Percentiles rank a stretch among this genome's conserved stretches.
Evolutionary conservation across 2,113 vertebrate genomes (phyloP).

Genomic region (Pteropus alecto): DNA sequence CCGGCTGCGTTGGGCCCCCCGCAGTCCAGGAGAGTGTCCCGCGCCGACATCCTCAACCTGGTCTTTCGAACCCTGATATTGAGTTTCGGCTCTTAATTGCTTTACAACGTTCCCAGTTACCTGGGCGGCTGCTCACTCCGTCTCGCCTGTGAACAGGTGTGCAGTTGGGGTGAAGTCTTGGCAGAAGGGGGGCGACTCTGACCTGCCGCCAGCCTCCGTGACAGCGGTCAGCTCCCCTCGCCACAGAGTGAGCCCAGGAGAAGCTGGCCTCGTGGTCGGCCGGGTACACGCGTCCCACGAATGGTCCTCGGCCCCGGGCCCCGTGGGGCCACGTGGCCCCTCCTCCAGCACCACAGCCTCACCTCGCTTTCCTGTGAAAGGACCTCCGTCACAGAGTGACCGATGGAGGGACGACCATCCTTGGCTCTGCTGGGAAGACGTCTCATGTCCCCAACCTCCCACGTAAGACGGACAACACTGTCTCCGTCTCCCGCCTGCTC

Average conservation of each 20-base stretch:
- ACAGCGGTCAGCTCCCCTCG: background rate
- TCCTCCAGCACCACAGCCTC: background rate
- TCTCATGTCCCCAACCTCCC: background rate
- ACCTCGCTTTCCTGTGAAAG: background rate
- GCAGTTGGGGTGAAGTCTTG: background rate
- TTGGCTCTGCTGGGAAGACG: accelerated
- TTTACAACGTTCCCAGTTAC: background rate
- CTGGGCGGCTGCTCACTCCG: no score
- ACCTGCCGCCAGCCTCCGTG: accelerated
- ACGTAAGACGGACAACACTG: background rate
- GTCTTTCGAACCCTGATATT: accelerated
- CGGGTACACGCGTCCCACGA: no score
- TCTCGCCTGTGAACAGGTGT: background rate
- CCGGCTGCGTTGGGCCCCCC: no score
- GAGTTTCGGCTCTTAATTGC: background rate
- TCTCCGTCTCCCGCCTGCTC: background rate
- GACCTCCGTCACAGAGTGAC: background rate
- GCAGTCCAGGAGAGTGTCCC: no score
- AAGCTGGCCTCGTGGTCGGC: no score
- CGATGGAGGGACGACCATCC: no score
- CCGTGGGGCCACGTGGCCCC: no score
- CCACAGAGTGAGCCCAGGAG: background rate
- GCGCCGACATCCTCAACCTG: no score
- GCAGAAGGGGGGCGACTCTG: no score
- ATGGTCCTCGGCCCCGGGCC: no score